Evolutionary conservation across 1,140 invertebrate species (phyloP).

Genomic region (Drosophila kohkoa): DNA sequence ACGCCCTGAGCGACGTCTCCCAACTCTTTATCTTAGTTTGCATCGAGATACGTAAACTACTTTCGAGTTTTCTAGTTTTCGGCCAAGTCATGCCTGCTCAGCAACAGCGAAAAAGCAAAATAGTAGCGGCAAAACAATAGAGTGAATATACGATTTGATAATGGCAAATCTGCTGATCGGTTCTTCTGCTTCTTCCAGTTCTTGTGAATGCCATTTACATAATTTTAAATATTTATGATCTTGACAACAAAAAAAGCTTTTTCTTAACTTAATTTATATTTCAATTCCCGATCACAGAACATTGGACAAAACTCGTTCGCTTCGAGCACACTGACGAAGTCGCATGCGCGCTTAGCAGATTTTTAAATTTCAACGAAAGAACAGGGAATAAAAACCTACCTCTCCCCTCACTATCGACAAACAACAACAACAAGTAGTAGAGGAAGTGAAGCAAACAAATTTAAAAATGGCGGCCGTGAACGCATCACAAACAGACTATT

Average conservation of each 20-base stretch:
- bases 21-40: conserved; percentile 15
- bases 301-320: conserved; percentile 75
- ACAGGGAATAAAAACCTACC: not conserved
- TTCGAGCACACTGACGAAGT: conserved; percentile 36
- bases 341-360: conserved; percentile 73
- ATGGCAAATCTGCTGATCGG: not conserved
- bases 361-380: conserved; percentile 62
- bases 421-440: conserved; percentile 18
- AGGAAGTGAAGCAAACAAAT: conserved; percentile 34
- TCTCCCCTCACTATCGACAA: not conserved
- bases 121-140: not conserved
- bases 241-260: conserved; percentile 36
- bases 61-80: conserved; percentile 27
- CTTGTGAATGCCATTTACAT: conserved; percentile 51
- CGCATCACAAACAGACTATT: conserved; percentile 85
- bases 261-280: conserved; percentile 45
- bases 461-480: conserved; percentile 83
- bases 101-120: conserved; percentile 27
- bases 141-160: not conserved
- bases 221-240: conserved; percentile 55
- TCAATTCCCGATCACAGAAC: conserved; percentile 38
- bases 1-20: conserved; percentile 34
- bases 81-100: conserved; percentile 19
- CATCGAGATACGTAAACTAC: conserved; percentile 38
- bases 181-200: not conserved